These are phyloP conservation scores for Ciona savignyi DNA, from an alignment of 23 tunicate genomes.

Conservation along the genomic window DNA sequence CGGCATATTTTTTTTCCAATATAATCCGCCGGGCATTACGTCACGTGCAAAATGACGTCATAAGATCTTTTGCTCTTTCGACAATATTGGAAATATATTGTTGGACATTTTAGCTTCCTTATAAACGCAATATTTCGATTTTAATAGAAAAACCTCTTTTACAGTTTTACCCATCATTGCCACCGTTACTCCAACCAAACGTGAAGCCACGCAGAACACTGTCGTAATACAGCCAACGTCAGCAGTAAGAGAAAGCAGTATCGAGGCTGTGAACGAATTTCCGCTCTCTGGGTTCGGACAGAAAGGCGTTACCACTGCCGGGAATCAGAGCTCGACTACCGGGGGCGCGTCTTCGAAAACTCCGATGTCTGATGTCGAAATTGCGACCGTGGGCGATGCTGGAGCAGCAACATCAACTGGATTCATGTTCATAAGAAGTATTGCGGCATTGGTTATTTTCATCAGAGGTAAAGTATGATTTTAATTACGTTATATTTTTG, in stretches of 20 bases:
- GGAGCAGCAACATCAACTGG: not conserved
- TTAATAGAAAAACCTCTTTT: too few species aligned
- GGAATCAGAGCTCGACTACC: not conserved
- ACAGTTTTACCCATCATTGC: too few species aligned
- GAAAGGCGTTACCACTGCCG: not conserved
- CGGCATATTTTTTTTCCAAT: too few species aligned
- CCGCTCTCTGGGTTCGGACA: not conserved
- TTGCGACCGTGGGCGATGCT: not conserved
- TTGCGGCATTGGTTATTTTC: conserved; percentile 6
- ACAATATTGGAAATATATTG: too few species aligned
- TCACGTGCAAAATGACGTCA: too few species aligned
- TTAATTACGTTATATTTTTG: not conserved
- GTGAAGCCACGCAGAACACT: not conserved
- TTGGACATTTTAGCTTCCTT: too few species aligned
- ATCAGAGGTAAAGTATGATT: conserved; percentile 12
- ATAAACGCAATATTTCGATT: too few species aligned
- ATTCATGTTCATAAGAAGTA: conserved; percentile 5
- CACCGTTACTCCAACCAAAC: too few species aligned
- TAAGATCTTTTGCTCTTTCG: too few species aligned
- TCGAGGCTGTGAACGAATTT: not conserved
- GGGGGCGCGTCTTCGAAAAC: not conserved
- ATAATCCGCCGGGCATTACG: too few species aligned
- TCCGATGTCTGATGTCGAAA: not conserved
- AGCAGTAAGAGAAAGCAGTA: not conserved
- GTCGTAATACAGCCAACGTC: not conserved